Base-by-base conservation (phyloP, 1,140 invertebrate genomes). In the Hyles vespertilio region DNA sequence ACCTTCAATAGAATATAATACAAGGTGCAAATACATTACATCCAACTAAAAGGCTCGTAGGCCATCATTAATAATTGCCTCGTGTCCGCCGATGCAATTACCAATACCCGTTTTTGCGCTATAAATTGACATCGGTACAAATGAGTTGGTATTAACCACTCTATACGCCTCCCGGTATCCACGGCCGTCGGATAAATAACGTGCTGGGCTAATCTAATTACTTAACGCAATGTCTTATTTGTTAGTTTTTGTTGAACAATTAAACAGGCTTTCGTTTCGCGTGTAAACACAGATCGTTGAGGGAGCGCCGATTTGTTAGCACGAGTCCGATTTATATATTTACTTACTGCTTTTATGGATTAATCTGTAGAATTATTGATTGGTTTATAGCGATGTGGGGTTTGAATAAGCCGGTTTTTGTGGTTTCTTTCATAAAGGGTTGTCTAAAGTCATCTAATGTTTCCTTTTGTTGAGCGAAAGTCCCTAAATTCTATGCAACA, bases 181-280 rank as follows among this genome's bases (percentile, higher is more conserved):
- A 61, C 36, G 46, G 51, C 51, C 63, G 60, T 49, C 49, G 60
- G 58, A 83, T 81, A 79, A 85, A 83, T 80, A 72, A 73, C 72
- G 63, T 69, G 61, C 69, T 75, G 74, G 48, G 72, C 71, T 81
- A 81, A 83, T 83, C 79, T 85, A 83, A 85, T 83, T 85, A 83
- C 72, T 83, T 81, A 85, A 69, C 73, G 61, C 76, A 78, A 83
- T 75, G 79, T 82, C 82, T 85, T 83, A 83, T 79, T 85, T 79
- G 74, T 77, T 72, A 74, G 67, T 77, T 81, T 80, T 81, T 80
- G 77, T 83, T 77, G 69, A 61, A 72, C 80, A 80, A 83, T 78
- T 79, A 81, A 82, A 65, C 50, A 61, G 69, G 59, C 65, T 59
- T 71, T 64, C 67, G 74, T 67, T 76, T 58, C 61, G 63, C 69